Base-by-base conservation (phyloP, 2,113 vertebrate genomes). In the Psammodynastes pulverulentus region DNA sequence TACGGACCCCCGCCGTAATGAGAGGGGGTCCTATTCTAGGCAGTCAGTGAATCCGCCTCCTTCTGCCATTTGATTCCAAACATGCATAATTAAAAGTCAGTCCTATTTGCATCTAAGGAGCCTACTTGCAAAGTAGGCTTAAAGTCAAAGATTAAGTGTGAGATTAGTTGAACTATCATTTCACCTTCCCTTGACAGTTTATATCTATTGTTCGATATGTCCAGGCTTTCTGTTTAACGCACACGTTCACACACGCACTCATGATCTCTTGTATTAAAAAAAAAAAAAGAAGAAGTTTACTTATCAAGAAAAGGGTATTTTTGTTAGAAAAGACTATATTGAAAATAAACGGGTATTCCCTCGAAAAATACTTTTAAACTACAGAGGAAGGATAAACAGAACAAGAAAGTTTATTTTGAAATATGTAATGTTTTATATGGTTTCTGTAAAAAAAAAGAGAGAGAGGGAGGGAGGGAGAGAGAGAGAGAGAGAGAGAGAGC, bases 281-380 rank as follows among this genome's bases (percentile, higher is more conserved):
- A 97, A 97, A 96, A 96, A 96, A 96, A 96, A 49, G 9, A 97
- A 97, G 97, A 97, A 97, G 95, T 98, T 98, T 98, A 97, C 97
- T 79, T 97, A 98, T 96, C 97, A 97, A 97, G 97, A 97, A 67
- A n/a, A 97, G 89, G 96, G 96, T 98, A 97, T 98, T 98, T 98
- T 98, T 97, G 97, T 97, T 89, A 89, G 97, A 96, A 96, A 95
- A 96, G 94, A 93, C 94, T 96, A 94, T 94, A 94, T 95, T 95
- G 94, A 94, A 92, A 95, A 96, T 96, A 93, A 95, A 96, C 95
- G 86, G 58, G 94, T 91, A 94, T 94, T 96, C 97, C 97, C 96
- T 95, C 23, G 87, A 94, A 93, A 92, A 89, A 95, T 91, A 95
- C 96, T 97, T 96, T 95, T 96, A 96, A 96, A 93, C 96, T 96